Percentiles rank a stretch among this genome's conserved stretches.
These are phyloP conservation scores for Cotesia typhae DNA, from an alignment of 1,140 invertebrate species.

Conservation along the genomic window DNA sequence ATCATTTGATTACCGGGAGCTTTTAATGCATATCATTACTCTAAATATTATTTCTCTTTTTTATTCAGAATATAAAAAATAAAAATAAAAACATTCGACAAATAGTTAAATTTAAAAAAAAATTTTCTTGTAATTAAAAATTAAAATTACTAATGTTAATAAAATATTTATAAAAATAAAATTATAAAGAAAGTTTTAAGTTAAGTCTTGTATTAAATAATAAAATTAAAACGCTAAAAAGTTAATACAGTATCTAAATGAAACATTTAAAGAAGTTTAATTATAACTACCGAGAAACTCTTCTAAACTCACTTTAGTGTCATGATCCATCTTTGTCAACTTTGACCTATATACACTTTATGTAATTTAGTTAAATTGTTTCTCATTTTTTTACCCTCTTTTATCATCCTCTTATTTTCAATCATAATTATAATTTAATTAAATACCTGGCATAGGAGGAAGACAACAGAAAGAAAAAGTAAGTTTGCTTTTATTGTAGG, in stretches of 20 bases:
- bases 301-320: constrained; percentile 23
- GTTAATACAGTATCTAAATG: constrained; percentile 22
- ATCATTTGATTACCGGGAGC: too few relatives aligned
- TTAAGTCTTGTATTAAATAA: too few relatives aligned
- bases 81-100: too few relatives aligned
- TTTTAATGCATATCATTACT: too few relatives aligned
- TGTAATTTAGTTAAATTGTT: constrained; percentile 7
- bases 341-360: constrained; percentile 26
- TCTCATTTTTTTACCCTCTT: neutral
- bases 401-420: neutral
- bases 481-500: neutral
- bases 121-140: too few relatives aligned
- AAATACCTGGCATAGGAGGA: neutral
- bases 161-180: too few relatives aligned
- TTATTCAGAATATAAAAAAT: too few relatives aligned
- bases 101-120: too few relatives aligned
- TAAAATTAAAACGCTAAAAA: too few relatives aligned
- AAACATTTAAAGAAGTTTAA: constrained; percentile 28
- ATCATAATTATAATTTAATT: neutral
- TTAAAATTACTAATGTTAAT: too few relatives aligned
- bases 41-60: too few relatives aligned
- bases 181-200: too few relatives aligned
- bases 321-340: constrained; percentile 29
- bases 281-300: constrained; percentile 22
- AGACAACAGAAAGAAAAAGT: neutral